These are phyloP conservation scores for Balaeniceps rex DNA, from an alignment of 2,113 vertebrate genomes.

Conservation along the genomic window DNA sequence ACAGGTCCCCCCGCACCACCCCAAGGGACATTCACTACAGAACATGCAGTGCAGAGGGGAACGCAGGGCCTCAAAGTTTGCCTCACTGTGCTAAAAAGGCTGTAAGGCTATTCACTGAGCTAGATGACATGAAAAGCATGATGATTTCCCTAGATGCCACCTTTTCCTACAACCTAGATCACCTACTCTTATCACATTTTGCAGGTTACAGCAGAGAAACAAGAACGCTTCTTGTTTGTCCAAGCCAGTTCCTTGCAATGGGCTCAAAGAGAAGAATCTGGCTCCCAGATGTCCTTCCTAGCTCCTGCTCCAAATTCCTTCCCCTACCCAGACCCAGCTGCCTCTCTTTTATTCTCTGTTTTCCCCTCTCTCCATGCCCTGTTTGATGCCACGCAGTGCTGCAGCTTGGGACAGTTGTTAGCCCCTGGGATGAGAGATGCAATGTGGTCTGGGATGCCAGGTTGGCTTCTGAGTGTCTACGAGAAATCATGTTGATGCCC, in stretches of 20 bases:
- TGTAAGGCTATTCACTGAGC: fast-evolving
- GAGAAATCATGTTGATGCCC: fast-evolving
- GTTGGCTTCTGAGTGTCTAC: neutral
- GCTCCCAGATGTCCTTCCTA: constrained; percentile 23
- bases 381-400: neutral
- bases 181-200: neutral
- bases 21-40: neutral
- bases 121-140: neutral
- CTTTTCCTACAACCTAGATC: neutral
- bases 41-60: neutral
- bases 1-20: neutral
- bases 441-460: neutral
- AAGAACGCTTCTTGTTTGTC: fast-evolving
- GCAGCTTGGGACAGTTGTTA: neutral
- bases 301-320: constrained; percentile 5
- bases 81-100: neutral
- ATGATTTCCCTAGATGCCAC: neutral
- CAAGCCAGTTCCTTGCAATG: neutral
- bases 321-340: neutral
- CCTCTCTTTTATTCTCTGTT: neutral
- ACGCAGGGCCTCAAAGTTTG: neutral
- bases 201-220: neutral
- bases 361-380: neutral
- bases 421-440: neutral
- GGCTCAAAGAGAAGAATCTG: neutral